Evolutionary conservation across 2,113 vertebrate genomes (phyloP), one percentile per base, ranked within the genome.

Genomic region (Xiphophorus maculatus): DNA sequence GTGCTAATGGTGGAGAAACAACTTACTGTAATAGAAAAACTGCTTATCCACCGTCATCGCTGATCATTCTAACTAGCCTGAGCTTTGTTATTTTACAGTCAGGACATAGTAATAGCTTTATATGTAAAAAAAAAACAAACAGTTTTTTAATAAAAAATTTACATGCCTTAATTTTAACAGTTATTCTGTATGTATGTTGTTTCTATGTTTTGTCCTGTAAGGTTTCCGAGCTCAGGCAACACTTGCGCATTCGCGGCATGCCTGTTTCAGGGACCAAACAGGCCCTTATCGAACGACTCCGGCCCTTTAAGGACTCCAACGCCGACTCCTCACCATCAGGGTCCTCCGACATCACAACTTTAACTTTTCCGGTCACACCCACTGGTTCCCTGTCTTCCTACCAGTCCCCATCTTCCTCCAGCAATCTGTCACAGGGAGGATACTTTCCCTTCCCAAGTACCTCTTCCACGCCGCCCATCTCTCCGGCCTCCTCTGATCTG

Each of bases 181-280:
- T 33, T 15, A 3, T 7, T 27, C 11, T 73, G 1, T 37, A 60
- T 44, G 12, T 32, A 5, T 4, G 28, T 28, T 14, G 19, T 15
- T 8, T 4, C 63, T 0, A 9, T 40, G 1, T 13, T 71, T 25
- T 68, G 5, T 27, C 80, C 1, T 63, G 19, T 0, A 19, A 99
- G 98, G 98, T 99, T 4, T 98, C 98, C 0, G 98, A 99, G 78
- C 92, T 99, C 69, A 94, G 98, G 71, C 98, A 99, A 89, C 97
- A 99, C 90, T 95, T 99, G 71, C 95, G 98, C 51, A 96, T 99
- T 60, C 95, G 98, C 3, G 98, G 98, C 15, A 92, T 99, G 83
- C 98, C 98, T 0, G 98, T 99, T 40, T 99, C 98, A 0, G 98
- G 98, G 12, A 99, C 98, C 33, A 99, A 99, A 80, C 98, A 96